These are phyloP conservation scores for Invenusta paracnida DNA, from an alignment of 2,888 invertebrate species.

Conservation along the genomic window DNA sequence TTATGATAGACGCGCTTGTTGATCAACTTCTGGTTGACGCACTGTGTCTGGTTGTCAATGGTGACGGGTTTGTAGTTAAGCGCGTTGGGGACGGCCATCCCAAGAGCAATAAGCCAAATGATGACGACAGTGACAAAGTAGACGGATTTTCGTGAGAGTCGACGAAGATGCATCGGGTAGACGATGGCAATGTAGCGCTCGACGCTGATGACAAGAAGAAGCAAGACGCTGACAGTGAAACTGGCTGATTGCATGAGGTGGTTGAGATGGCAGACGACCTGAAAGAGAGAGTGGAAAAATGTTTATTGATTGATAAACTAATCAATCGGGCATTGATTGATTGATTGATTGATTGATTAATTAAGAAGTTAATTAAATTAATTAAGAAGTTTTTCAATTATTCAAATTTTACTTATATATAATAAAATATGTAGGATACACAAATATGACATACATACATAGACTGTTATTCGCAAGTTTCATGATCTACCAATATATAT, in stretches of 20 bases:
- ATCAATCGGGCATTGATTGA: too few relatives aligned
- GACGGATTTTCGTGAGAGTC: neutral
- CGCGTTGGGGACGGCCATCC: constrained; percentile 36
- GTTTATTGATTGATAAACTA: neutral
- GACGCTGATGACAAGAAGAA: constrained; percentile 39
- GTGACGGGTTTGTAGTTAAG: constrained; percentile 33
- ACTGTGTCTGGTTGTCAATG: constrained; percentile 9
- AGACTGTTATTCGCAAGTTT: too few relatives aligned
- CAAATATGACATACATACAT: too few relatives aligned
- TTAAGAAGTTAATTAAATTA: too few relatives aligned
- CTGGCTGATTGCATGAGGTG: constrained; percentile 36
- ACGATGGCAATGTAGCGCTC: constrained; percentile 43
- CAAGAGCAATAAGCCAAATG: constrained; percentile 36
- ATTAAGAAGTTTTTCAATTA: too few relatives aligned
- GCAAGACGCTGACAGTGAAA: constrained; percentile 38
- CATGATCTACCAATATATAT: too few relatives aligned
- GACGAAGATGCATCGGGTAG: constrained; percentile 35
- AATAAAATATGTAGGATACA: too few relatives aligned
- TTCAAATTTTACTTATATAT: too few relatives aligned
- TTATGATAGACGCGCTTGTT: constrained; percentile 37
- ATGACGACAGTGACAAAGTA: constrained; percentile 35
- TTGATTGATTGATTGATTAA: too few relatives aligned
- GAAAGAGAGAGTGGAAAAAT: constrained; percentile 18
- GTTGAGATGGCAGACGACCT: constrained; percentile 40
- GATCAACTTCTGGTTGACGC: neutral